Evolutionary conservation across 2,797 vertebrate species (phyloP), one percentile per base, ranked within the genome.

Genomic region (Delichon dasypus): DNA sequence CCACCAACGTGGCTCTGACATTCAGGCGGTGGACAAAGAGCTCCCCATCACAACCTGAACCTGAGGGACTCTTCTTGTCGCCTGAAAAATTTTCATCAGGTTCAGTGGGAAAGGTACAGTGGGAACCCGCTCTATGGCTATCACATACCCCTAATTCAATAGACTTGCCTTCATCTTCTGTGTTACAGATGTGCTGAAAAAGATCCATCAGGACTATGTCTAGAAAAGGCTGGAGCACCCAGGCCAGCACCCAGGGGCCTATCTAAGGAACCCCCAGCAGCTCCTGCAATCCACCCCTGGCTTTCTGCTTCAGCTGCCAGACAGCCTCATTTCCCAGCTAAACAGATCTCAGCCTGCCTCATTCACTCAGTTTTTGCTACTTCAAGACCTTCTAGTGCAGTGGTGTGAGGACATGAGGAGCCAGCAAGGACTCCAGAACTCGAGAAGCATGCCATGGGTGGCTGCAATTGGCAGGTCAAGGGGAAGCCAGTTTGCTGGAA

Each of bases 371-470:
- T 44, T 85, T 57, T 58, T 82, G 62, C 38, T 44, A 75, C 68
- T 36, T 68, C 38, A 75, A 84, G 58, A 65, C 38, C 62, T 71
- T 38, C 50, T 38, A 38, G 13, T 53, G n/a, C 16, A 58, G 72
- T 11, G 18, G 12, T 44, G 9, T 1, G 8, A 89, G 19, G 23
- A 86, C 11, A 50, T 0, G 3, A 90, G 34, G 61, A 53, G 18
- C 22, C 50, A 88, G 61, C 30, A 83, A 55, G 50, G 34, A 66
- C 36, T 40, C 15, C 0, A 1, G 30, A 89, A 48, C 27, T 51
- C 0, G 0, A 82, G 71, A 27, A 66, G 25, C 54, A 53, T 18
- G 0, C 8, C 1, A 8, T 9, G 29, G 54, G 55, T 73, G 68
- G 55, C 36, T 3, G 1, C 66, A 61, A 26, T 2, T 0, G 3